Evolutionary conservation across 2,888 invertebrate species (phyloP).

Genomic region (Aporophyla lueneburgensis): DNA sequence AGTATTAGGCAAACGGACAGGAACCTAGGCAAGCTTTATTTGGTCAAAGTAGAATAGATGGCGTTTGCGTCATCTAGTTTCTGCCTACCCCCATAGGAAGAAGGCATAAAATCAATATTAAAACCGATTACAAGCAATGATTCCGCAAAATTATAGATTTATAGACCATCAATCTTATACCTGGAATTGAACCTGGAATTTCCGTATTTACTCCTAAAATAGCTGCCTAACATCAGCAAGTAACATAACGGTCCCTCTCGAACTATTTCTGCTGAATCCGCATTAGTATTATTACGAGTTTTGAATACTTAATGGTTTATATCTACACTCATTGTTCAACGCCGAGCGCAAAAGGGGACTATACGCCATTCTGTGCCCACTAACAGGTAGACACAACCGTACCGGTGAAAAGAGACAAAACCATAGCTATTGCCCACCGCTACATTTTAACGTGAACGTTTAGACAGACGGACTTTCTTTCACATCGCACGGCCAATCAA

Average conservation of each 20-base stretch:
- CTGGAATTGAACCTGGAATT: constrained; percentile 21
- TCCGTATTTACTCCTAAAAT: constrained; percentile 2
- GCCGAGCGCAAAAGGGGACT: constrained; percentile 41
- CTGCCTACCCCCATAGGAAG: background rate
- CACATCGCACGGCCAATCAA: constrained; percentile 80
- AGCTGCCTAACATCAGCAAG: background rate
- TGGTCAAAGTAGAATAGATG: background rate
- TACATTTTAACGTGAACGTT: constrained; percentile 82
- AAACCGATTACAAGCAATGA: background rate
- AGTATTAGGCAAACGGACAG: background rate
- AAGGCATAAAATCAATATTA: constrained; percentile 2
- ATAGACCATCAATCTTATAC: constrained; percentile 13
- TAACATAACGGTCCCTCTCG: background rate
- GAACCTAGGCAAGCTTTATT: background rate
- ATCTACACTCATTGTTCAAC: constrained; percentile 57
- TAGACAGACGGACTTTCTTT: constrained; percentile 79
- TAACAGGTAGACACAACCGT: constrained; percentile 71
- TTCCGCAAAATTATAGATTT: constrained; percentile 16
- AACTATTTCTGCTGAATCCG: constrained; percentile 21
- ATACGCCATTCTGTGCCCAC: constrained; percentile 44
- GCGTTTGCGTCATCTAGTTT: background rate
- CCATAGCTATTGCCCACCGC: constrained; percentile 74
- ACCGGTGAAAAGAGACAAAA: constrained; percentile 82
- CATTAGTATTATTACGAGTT: constrained; percentile 23
- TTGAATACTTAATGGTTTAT: constrained; percentile 47